phyloP scores from a whole-genome alignment of 2,113 vertebrate species.

The Cercocebus atys region DNA sequence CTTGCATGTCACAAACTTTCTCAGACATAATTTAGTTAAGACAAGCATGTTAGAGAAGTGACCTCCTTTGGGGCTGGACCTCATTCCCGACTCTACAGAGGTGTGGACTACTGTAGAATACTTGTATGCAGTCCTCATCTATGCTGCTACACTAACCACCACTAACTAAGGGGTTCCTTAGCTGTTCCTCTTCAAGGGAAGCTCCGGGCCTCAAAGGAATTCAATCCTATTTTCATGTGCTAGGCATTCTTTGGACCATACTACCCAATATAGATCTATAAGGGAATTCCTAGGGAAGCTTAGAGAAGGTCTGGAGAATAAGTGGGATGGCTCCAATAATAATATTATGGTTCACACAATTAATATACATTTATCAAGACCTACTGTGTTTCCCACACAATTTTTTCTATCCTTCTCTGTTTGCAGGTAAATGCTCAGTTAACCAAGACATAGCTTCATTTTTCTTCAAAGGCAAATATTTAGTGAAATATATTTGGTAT shows the following conservation, averaged over 20 bases:
- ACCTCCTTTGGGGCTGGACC: neutral
- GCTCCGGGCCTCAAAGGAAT: neutral
- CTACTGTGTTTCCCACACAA: neutral
- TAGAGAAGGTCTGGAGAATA: neutral
- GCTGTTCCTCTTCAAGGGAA: neutral
- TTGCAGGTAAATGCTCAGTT: neutral
- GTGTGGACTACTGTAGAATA: neutral
- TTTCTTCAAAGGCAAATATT: constrained; percentile 23
- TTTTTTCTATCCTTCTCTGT: neutral
- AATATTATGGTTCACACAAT: neutral
- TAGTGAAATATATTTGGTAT: neutral
- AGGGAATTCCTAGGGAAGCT: neutral
- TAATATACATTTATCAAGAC: neutral
- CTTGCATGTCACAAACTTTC: neutral
- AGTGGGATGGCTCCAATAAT: neutral
- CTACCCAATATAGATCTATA: neutral
- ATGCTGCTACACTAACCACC: neutral
- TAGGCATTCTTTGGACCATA: neutral
- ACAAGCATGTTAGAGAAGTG: neutral
- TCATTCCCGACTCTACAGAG: neutral
- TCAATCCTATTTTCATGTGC: neutral
- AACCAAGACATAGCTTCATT: neutral
- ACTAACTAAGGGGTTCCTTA: neutral
- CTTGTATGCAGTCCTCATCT: neutral
- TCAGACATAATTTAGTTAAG: neutral